Evolutionary conservation across 1,140 invertebrate species (phyloP), one percentile per base, ranked within the genome.

Genomic region (Drosophila willistoni): DNA sequence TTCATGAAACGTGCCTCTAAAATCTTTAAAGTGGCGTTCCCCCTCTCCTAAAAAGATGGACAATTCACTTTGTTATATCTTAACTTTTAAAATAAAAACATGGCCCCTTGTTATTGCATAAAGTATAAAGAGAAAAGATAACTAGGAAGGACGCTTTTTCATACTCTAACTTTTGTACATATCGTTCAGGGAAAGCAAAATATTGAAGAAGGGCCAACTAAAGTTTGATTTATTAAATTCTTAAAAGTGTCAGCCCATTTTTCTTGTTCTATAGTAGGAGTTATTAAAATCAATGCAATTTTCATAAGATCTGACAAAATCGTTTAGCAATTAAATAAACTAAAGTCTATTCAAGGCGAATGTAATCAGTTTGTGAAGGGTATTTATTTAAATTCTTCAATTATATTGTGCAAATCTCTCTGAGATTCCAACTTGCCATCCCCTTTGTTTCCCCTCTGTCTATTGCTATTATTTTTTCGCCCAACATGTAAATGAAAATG

Each of bases 401-500:
- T 72, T 73, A 57, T 44, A 42, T 64, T 64, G 14, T 7, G 14
- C 14, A 47, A 44, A 54, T 41, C 41, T 34, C 41, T 36, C 54
- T 14, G 13, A 17, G 39, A 66, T 51, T 34, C 19, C 17, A 12
- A 13, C 12, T 13, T 39, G 36, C 5, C 14, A 36, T 39, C 19
- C 41, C 36, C 29, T 1, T 9, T 7, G n/a, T 33, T 33, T 29
- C 57, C 0, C 36, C 12, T 0, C 3, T 39, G 12, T 13, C 36
- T 39, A n/a, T 12, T 36, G 10, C 10, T 39, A 47, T 29, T 22
- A 36, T 17, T 39, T 42, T 42, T n/a, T 17, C 60, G n/a, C 17
- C 44, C 44, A 22, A 64, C 14, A 69, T 71, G 72, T 47, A 72
- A 80, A 85, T 75, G 54, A 71, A 51, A 73, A 79, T 86, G 68